A percentile compares a stretch with the other conserved stretches of the same genome.
Conservation (phyloP, 2,113 vertebrate genomes). For the Pitta sordida region DNA sequence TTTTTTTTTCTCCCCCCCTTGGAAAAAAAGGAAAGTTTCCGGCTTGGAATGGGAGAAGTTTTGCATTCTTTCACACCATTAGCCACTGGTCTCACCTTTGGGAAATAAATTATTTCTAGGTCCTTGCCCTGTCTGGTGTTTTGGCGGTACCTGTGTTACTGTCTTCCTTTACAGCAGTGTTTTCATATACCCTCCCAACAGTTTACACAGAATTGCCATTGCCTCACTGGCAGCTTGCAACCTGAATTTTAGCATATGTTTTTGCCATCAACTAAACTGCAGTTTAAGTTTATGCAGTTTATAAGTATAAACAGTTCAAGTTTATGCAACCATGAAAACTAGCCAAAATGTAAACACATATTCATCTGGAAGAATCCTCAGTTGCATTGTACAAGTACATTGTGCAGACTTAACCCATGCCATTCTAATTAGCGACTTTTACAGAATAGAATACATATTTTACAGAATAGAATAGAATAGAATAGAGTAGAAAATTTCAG, state of each 20-base stretch:
- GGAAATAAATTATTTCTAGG: no score
- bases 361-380: background rate
- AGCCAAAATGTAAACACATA: background rate
- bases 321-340: background rate
- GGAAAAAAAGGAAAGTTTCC: no score
- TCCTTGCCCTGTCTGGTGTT: no score
- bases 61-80: no score
- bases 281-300: no score
- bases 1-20: no score
- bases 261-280: background rate
- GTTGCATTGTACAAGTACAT: background rate
- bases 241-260: background rate
- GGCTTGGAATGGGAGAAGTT: no score
- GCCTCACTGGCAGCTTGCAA: background rate
- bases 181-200: background rate
- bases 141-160: no score
- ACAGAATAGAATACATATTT: background rate
- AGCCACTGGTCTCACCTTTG: no score
- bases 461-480: background rate
- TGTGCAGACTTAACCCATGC: background rate
- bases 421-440: background rate
- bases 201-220: background rate
- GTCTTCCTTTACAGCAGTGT: background rate
- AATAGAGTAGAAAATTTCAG: background rate
- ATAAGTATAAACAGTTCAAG: background rate